These are phyloP conservation scores for Rhodeus uyekii DNA, from an alignment of 2,797 vertebrate species.

Conservation along the genomic window DNA sequence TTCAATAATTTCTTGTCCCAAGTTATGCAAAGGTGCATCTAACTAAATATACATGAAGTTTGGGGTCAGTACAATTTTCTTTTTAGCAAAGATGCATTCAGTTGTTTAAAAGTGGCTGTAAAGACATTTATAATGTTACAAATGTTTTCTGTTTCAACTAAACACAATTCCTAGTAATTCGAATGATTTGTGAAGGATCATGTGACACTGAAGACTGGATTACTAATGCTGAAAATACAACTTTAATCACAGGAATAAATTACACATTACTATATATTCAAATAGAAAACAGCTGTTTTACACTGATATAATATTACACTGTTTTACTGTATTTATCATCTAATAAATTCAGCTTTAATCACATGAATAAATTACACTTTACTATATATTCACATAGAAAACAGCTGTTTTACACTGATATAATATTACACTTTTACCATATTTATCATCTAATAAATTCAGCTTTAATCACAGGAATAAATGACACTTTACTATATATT, in stretches of 20 bases:
- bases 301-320: too few species aligned
- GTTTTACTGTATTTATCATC: too few species aligned
- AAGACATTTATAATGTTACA: not conserved
- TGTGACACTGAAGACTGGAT: not conserved
- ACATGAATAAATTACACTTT: too few species aligned
- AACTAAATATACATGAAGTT: not conserved
- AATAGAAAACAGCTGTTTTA: too few species aligned
- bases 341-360: too few species aligned
- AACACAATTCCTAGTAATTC: not conserved
- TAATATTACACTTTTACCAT: too few species aligned
- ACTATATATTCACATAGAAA: too few species aligned
- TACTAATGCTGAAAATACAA: not conserved
- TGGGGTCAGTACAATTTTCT: not conserved
- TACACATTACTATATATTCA: rapidly evolving
- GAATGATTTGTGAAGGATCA: not conserved
- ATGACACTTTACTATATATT: too few species aligned
- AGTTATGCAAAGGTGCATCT: not conserved
- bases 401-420: too few species aligned
- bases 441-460: too few species aligned
- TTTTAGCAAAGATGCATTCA: not conserved
- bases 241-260: not conserved
- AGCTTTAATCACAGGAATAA: too few species aligned
- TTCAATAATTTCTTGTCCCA: not conserved
- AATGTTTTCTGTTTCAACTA: not conserved
- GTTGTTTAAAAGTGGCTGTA: not conserved